These are phyloP conservation scores for Colletes gigas DNA, from an alignment of 1,140 invertebrate genomes.

Conservation along the genomic window DNA sequence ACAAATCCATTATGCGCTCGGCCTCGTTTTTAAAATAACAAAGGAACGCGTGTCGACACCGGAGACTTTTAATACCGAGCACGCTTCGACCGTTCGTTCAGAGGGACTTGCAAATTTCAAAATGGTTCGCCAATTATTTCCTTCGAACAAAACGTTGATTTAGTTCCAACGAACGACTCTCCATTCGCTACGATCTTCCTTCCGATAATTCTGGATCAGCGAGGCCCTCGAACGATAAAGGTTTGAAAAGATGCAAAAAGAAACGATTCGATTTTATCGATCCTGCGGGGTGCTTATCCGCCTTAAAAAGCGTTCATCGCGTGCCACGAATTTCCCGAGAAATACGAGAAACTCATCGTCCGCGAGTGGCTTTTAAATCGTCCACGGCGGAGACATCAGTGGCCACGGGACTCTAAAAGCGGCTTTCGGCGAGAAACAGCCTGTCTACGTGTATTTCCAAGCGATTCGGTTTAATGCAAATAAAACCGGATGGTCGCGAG, in stretches of 20 bases:
- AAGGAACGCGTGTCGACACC: neutral
- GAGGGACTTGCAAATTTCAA: too few species aligned
- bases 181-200: too few species aligned
- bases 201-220: too few species aligned
- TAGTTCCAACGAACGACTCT: too few species aligned
- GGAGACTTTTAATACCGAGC: too few species aligned
- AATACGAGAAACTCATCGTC: constrained; percentile 1
- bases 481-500: neutral
- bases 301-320: neutral
- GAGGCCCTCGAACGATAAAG: too few species aligned
- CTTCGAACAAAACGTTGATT: too few species aligned
- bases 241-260: too few species aligned
- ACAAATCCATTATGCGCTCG: neutral
- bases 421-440: neutral
- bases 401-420: neutral
- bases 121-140: too few species aligned
- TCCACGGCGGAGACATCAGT: neutral
- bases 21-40: neutral
- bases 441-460: neutral
- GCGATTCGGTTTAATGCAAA: constrained; percentile 29
- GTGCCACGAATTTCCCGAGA: neutral
- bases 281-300: too few species aligned
- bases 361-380: neutral
- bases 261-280: too few species aligned
- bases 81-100: neutral